Conservation (phyloP, 2,888 invertebrate genomes). For the Luperina nickerlii region DNA sequence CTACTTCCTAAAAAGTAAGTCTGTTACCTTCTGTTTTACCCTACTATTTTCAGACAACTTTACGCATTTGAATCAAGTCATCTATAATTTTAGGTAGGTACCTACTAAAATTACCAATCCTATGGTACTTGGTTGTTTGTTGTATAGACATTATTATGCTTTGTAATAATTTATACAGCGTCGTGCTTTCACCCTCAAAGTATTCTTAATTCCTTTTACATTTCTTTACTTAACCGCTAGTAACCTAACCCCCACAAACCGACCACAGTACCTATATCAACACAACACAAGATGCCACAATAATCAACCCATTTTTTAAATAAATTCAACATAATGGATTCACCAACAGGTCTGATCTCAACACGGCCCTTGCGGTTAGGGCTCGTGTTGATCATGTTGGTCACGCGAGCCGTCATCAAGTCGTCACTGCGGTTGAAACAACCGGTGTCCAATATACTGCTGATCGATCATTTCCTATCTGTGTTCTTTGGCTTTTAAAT, state of each 20-base stretch:
- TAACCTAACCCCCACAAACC: neutral
- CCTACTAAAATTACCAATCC: no score
- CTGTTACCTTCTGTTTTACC: no score
- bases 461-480: conserved; percentile 66
- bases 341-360: conserved; percentile 38
- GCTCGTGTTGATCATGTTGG: conserved; percentile 35
- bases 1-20: no score
- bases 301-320: conserved; percentile 1
- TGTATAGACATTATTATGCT: no score
- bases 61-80: no score
- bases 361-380: conserved; percentile 48
- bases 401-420: conserved; percentile 58
- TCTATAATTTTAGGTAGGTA: no score
- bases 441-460: conserved; percentile 48
- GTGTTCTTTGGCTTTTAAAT: conserved; percentile 18
- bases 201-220: no score
- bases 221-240: no score
- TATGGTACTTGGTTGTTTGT: no score
- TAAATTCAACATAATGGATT: conserved; percentile 53
- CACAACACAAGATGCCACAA: conserved; percentile 1
- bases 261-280: neutral
- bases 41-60: no score
- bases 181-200: no score
- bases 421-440: conserved; percentile 59
- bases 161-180: no score